Conservation (phyloP, 2,797 vertebrate genomes). For the Gephyroberyx darwinii region DNA sequence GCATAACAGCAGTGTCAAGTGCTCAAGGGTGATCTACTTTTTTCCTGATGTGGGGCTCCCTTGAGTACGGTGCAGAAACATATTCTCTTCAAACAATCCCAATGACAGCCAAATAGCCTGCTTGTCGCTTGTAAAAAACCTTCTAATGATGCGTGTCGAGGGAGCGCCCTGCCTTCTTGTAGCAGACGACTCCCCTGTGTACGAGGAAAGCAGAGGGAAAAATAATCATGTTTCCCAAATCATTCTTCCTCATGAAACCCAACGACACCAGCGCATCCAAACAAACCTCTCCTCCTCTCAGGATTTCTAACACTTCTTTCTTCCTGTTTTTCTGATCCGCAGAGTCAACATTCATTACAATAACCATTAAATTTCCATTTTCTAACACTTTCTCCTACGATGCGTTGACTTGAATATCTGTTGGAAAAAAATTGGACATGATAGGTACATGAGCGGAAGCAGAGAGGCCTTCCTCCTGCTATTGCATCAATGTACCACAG, state of each 20-base stretch:
- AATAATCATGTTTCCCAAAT: slow-evolving; percentile 83
- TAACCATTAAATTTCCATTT: slow-evolving; percentile 81
- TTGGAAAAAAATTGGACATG: slow-evolving; percentile 78
- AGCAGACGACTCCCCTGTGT: slow-evolving; percentile 86
- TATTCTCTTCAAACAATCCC: slow-evolving; percentile 94
- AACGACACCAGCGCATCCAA: slow-evolving; percentile 71
- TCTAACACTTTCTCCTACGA: slow-evolving; percentile 65
- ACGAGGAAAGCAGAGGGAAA: slow-evolving; percentile 76
- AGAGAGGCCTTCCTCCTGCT: slow-evolving; percentile 59
- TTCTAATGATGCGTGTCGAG: slow-evolving; percentile 94
- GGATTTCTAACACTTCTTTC: slow-evolving; percentile 51
- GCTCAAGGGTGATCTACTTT: slow-evolving; percentile 85
- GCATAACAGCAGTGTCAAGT: slow-evolving; percentile 85
- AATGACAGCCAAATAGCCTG: slow-evolving; percentile 95
- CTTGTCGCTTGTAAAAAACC: slow-evolving; percentile 92
- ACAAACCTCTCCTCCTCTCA: slow-evolving; percentile 70
- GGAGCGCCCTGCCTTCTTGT: slow-evolving; percentile 89
- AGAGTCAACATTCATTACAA: slow-evolving; percentile 84
- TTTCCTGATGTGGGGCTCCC: slow-evolving; percentile 86
- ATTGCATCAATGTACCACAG: slow-evolving; percentile 55
- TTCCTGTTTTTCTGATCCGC: slow-evolving; percentile 66
- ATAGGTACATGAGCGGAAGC: slow-evolving; percentile 76
- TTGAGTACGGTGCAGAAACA: slow-evolving; percentile 88
- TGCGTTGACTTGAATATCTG: slow-evolving; percentile 60
- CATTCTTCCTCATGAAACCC: slow-evolving; percentile 73